A percentile compares a stretch with the other conserved stretches of the same genome.
phyloP scores from a whole-genome alignment of 1,140 invertebrate genomes.

The Aricia agestis region DNA sequence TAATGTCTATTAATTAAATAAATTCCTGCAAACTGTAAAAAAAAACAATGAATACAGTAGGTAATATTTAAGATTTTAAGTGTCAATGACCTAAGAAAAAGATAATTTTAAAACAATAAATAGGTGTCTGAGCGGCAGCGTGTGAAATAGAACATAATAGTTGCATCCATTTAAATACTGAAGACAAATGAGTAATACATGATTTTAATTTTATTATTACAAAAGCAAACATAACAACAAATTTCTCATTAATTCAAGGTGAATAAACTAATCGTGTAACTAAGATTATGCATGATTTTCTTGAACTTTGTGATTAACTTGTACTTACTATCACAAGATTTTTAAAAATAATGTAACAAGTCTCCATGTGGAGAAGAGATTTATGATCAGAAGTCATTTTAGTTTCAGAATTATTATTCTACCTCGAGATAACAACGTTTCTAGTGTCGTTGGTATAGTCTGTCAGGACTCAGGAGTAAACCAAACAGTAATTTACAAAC shows the following conservation, averaged over 20 bases:
- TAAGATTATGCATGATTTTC: not conserved
- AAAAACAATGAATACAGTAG: not conserved
- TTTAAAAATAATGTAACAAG: too few relatives aligned
- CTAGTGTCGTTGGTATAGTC: too few relatives aligned
- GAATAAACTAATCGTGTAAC: not conserved
- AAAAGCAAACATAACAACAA: not conserved
- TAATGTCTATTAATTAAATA: too few relatives aligned
- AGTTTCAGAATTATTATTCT: too few relatives aligned
- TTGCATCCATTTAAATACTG: not conserved
- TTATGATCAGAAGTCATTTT: too few relatives aligned
- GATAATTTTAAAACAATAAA: not conserved
- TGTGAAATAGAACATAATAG: conserved; percentile 1
- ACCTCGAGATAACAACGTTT: too few relatives aligned
- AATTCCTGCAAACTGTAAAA: too few relatives aligned
- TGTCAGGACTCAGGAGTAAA: too few relatives aligned
- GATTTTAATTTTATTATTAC: not conserved
- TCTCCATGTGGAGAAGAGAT: too few relatives aligned
- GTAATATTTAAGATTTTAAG: not conserved
- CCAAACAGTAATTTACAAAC: too few relatives aligned
- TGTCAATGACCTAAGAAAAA: not conserved
- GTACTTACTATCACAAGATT: too few relatives aligned
- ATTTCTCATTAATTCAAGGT: conserved; percentile 6
- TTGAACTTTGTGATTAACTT: too few relatives aligned
- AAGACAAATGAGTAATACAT: not conserved
- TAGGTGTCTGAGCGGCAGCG: not conserved